phyloP scores from a whole-genome alignment of 1,140 invertebrate species.

The Aphidius gifuensis region DNA sequence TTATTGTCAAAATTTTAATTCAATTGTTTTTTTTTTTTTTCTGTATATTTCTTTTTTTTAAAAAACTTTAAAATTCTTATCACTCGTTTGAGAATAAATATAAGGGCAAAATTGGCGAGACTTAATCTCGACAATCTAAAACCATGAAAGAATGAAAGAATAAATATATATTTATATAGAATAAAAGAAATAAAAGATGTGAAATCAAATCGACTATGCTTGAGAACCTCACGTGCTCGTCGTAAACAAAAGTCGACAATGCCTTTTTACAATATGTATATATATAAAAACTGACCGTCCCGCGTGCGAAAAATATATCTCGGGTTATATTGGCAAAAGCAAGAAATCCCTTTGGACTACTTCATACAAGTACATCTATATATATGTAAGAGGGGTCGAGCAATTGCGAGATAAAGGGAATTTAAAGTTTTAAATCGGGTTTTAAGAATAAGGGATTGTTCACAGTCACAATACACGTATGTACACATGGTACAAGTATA shows the following conservation, averaged over 20 bases:
- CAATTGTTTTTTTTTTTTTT: not conserved
- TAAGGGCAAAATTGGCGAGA: no score
- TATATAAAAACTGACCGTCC: constrained; percentile 41
- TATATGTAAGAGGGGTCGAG: constrained; percentile 13
- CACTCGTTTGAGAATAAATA: not conserved
- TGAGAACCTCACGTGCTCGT: constrained; percentile 48
- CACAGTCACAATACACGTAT: not conserved
- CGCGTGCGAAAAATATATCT: constrained; percentile 10
- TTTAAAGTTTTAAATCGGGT: constrained; percentile 48
- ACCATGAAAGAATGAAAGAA: not conserved
- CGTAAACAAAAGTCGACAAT: constrained; percentile 54
- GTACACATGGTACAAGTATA: not conserved
- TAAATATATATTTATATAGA: constrained; percentile 8
- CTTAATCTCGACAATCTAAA: no score
- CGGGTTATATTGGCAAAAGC: not conserved
- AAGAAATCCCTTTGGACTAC: constrained; percentile 40
- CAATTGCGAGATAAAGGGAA: constrained; percentile 49
- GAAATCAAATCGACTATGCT: constrained; percentile 43
- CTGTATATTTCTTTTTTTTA: not conserved
- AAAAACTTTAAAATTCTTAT: not conserved
- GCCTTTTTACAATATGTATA: constrained; percentile 17
- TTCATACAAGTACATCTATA: constrained; percentile 32
- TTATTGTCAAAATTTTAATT: not conserved
- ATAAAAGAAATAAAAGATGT: not conserved
- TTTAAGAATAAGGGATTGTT: constrained; percentile 36